Base-by-base conservation (phyloP, 2,797 vertebrate species). In the Holocentrus rufus region DNA sequence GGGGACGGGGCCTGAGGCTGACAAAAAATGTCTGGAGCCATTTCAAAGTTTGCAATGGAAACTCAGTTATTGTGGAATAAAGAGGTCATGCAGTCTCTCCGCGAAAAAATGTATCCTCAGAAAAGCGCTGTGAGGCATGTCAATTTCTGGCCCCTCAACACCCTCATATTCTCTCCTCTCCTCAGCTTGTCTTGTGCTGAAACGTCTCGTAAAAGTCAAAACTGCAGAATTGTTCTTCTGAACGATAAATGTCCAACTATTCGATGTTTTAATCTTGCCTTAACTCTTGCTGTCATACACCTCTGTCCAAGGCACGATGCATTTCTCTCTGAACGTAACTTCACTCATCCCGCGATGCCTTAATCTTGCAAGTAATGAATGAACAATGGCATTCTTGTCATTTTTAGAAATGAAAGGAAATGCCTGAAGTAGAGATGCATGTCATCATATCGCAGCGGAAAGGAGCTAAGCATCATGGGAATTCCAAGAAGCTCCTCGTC, bases 341-440 rank as follows among this genome's bases (percentile, higher is more conserved):
- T 47, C 22, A 31, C 27, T 44, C 63, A 1, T 23, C 25, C 34
- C 44, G 34, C 27, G 50, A 46, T 50, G 9, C 42, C 62, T 59
- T 63, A n/a, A 5, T 57, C 68, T 46, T 39, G 30, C 49, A 44
- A 31, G 46, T 30, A 60, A 72, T 87, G 74, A 90, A 84, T 84
- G 83, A 89, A 90, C 87, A 90, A 88, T 66, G 5, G 14, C 73
- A 88, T 90, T 86, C 75, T 74, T 84, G 44, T 74, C 72, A 79
- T 84, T 84, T 72, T 76, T 6, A 23, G 63, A 44, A 70, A 76
- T 80, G 71, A 87, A 86, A 75, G 77, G 69, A 83, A 84, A 87
- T 78, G 81, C 81, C 83, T 85, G 71, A 81, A 81, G 58, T 64
- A 71, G 75, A 65, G 75, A 55, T 76, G 74, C 31, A 39, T 83